These are phyloP conservation scores for Sinelater perroti DNA, from an alignment of 2,888 invertebrate genomes.

Conservation along the genomic window DNA sequence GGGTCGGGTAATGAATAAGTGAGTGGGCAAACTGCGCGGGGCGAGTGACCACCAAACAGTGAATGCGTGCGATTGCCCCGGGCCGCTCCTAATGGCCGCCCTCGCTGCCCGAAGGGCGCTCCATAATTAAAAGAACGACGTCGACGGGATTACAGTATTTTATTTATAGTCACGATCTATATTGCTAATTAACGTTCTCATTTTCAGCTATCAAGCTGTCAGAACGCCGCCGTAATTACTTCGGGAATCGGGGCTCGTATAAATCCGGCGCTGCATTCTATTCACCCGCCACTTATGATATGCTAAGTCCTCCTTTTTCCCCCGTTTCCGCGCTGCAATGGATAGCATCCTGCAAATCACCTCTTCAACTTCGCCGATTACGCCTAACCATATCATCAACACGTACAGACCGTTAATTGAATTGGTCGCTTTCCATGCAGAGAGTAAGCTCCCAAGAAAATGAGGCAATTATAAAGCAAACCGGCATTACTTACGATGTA, in stretches of 20 bases:
- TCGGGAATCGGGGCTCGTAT: constrained; percentile 33
- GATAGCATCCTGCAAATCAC: too few relatives aligned
- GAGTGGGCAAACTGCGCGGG: constrained; percentile 40
- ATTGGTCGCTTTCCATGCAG: too few relatives aligned
- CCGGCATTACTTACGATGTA: too few relatives aligned
- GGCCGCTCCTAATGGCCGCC: constrained; percentile 52
- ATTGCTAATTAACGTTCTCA: constrained; percentile 61
- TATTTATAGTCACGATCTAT: constrained; percentile 62
- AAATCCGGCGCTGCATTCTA: constrained; percentile 21
- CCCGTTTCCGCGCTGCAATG: not conserved
- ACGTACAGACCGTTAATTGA: too few relatives aligned
- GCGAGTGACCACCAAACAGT: constrained; percentile 42
- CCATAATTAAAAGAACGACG: constrained; percentile 59
- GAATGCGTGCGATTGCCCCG: constrained; percentile 46
- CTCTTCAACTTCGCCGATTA: too few relatives aligned
- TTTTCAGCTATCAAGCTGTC: constrained; percentile 57
- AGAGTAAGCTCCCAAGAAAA: too few relatives aligned
- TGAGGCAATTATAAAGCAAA: too few relatives aligned
- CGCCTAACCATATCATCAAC: too few relatives aligned
- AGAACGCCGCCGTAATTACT: constrained; percentile 51
- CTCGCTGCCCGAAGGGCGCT: constrained; percentile 53
- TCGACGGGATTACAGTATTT: constrained; percentile 59
- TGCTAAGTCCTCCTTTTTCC: not conserved
- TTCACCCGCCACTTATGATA: constrained; percentile 1
- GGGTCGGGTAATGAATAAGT: constrained; percentile 54